phyloP scores from a whole-genome alignment of 2,797 vertebrate genomes.

The Coregonus ussuriensis region DNA sequence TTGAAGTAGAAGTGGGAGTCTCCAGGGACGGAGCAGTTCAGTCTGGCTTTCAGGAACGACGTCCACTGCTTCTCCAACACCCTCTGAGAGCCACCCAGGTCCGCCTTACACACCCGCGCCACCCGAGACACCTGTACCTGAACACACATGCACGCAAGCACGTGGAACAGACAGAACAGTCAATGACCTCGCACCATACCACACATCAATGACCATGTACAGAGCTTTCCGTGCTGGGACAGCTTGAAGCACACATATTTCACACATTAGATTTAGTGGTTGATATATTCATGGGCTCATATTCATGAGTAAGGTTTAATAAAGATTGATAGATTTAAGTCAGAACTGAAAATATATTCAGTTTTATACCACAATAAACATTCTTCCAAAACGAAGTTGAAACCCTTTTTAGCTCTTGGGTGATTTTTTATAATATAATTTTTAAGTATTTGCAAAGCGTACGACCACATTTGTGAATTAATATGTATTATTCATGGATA shows the following conservation, averaged over 20 bases:
- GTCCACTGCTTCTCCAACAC: constrained; percentile 98
- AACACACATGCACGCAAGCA: constrained; percentile 28
- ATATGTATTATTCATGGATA: constrained; percentile 72
- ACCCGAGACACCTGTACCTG: constrained; percentile 93
- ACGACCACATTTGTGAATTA: constrained; percentile 35
- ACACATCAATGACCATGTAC: background rate
- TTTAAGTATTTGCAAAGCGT: constrained; percentile 37
- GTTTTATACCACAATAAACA: constrained; percentile 8
- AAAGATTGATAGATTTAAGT: background rate
- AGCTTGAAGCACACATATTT: background rate
- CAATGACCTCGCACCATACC: background rate
- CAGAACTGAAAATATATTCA: too few species aligned
- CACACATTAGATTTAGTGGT: background rate
- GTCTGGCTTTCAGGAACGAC: constrained; percentile 92
- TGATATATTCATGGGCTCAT: constrained; percentile 5
- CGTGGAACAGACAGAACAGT: background rate
- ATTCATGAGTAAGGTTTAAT: background rate
- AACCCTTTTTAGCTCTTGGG: constrained; percentile 33
- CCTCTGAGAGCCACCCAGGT: constrained; percentile 89
- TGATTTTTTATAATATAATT: constrained; percentile 20
- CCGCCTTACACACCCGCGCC: constrained; percentile 90
- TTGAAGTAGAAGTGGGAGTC: constrained; percentile 98
- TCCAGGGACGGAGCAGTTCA: constrained; percentile 94
- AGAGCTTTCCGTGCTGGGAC: background rate
- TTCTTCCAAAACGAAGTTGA: constrained; percentile 31